Evolutionary conservation across 1,140 invertebrate species (phyloP).

Genomic region (Sarcophaga peregrina): DNA sequence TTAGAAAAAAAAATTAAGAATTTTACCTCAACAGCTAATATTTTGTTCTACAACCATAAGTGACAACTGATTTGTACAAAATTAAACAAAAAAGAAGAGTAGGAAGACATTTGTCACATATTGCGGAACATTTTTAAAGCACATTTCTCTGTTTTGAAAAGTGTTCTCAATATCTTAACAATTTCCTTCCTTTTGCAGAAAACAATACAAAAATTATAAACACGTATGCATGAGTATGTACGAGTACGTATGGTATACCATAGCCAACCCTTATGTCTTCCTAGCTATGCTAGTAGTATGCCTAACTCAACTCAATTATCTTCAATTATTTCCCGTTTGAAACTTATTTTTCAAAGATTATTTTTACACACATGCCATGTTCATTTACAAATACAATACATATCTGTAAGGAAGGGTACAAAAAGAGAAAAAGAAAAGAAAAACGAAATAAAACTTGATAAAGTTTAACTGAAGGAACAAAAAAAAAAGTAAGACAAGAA

Average conservation of each 20-base stretch:
- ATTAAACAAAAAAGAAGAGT: no score
- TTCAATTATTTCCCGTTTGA: slow-evolving; percentile 9
- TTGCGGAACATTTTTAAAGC: no score
- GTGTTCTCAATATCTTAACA: slow-evolving; percentile 1
- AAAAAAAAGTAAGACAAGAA: no score
- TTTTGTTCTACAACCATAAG: no score
- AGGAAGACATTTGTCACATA: no score
- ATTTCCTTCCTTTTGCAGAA: not conserved
- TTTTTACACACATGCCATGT: slow-evolving; percentile 10
- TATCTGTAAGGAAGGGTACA: not conserved
- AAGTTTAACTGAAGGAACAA: no score
- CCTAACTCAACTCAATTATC: slow-evolving; percentile 21
- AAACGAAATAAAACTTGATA: no score
- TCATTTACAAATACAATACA: slow-evolving; percentile 24
- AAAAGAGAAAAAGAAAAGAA: not conserved
- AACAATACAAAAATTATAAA: not conserved
- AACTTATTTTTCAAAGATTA: slow-evolving; percentile 6
- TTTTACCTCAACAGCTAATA: no score
- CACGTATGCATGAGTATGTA: not conserved
- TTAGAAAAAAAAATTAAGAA: no score
- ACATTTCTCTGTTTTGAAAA: not conserved
- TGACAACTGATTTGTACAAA: no score
- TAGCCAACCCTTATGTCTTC: no score
- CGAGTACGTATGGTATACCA: no score
- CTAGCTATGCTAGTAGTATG: not conserved